Conservation (phyloP, 1,140 invertebrate species). For the Drosophila ercepeae region DNA sequence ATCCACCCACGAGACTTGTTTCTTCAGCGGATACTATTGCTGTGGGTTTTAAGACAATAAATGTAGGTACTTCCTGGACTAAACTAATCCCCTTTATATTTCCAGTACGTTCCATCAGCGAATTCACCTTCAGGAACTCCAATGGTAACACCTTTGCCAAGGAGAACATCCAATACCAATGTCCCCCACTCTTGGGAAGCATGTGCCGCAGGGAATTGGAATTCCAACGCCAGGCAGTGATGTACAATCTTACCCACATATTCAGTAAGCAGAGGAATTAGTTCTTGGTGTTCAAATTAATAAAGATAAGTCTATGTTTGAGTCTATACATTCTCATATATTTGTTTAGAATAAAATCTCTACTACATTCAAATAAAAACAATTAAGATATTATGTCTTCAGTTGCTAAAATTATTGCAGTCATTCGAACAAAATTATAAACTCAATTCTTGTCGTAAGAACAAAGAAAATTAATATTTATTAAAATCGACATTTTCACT, state of each 20-base stretch:
- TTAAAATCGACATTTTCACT: neutral
- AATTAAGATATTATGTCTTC: neutral
- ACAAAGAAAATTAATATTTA: neutral
- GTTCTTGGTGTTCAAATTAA: neutral
- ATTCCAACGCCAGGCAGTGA: constrained; percentile 87
- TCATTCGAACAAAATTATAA: neutral
- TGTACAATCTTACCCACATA: constrained; percentile 85
- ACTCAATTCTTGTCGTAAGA: neutral
- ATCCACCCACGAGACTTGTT: constrained; percentile 88
- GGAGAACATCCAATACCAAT: constrained; percentile 87
- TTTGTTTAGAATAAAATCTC: constrained; percentile 11
- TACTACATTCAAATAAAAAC: neutral
- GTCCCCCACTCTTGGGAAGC: constrained; percentile 85
- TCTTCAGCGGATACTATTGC: constrained; percentile 86
- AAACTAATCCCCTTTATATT: constrained; percentile 27
- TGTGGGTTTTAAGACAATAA: constrained; percentile 84
- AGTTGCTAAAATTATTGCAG: neutral
- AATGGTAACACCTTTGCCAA: constrained; percentile 85
- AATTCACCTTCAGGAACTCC: constrained; percentile 85
- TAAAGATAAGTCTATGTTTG: neutral
- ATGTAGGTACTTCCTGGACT: neutral
- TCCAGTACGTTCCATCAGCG: constrained; percentile 86
- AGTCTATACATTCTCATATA: neutral
- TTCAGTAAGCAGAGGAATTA: constrained; percentile 67
- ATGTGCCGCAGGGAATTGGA: constrained; percentile 87